Conservation (phyloP, 2,888 invertebrate genomes). For the Erynnis tages region DNA sequence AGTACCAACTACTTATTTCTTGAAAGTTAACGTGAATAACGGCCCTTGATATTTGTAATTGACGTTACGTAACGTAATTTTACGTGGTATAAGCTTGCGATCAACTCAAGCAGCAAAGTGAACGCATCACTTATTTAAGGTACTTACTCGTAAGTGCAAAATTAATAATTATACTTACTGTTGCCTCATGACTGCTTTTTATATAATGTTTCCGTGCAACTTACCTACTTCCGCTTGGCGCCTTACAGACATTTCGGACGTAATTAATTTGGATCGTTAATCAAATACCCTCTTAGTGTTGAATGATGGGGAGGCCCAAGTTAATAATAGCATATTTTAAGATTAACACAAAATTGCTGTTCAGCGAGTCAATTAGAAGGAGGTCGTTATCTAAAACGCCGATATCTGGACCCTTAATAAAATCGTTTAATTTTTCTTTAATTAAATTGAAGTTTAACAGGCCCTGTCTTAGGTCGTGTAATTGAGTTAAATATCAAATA, state of each 20-base stretch:
- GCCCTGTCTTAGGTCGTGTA: too few species aligned
- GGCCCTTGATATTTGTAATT: too few species aligned
- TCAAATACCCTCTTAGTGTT: constrained; percentile 60
- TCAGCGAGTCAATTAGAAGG: background rate
- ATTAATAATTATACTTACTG: constrained; percentile 46
- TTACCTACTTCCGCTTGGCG: constrained; percentile 41
- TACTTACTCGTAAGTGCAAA: background rate
- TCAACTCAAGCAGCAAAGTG: too few species aligned
- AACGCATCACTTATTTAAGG: too few species aligned
- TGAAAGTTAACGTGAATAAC: too few species aligned
- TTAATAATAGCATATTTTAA: constrained; percentile 48
- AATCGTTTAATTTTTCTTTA: too few species aligned
- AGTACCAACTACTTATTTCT: too few species aligned
- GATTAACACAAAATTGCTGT: constrained; percentile 1
- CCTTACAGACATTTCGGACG: constrained; percentile 61
- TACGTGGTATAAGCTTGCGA: too few species aligned
- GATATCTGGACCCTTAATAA: background rate
- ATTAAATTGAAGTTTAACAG: too few species aligned
- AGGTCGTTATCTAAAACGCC: background rate
- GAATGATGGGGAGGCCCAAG: constrained; percentile 47
- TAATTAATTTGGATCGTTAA: constrained; percentile 72
- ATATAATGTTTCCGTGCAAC: constrained; percentile 47
- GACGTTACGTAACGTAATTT: too few species aligned
- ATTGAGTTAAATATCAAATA: too few species aligned
- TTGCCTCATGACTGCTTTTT: too few species aligned